Conservation (phyloP, 2,113 vertebrate genomes). For the Charina bottae region DNA sequence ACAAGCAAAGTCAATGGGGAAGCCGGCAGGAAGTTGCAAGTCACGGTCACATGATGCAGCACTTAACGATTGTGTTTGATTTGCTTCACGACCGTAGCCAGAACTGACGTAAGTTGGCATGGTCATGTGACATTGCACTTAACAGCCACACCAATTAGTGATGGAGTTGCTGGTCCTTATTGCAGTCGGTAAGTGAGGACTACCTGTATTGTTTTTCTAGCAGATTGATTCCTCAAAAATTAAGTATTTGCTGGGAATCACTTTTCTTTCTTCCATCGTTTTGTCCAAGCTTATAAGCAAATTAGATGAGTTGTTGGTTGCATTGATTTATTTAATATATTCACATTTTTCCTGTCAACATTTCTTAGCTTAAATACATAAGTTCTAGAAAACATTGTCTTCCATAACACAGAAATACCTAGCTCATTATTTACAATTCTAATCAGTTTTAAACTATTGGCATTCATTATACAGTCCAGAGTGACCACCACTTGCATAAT, state of each 20-base stretch:
- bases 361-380: conserved; percentile 42
- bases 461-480: conserved; percentile 71
- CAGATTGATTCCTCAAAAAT: conserved; percentile 13
- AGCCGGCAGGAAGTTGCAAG: background rate
- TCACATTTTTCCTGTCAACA: conserved; percentile 36
- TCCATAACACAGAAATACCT: conserved; percentile 62
- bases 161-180: background rate
- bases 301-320: background rate
- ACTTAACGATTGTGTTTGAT: background rate
- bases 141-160: background rate
- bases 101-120: background rate
- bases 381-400: conserved; percentile 42
- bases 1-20: background rate
- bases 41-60: background rate
- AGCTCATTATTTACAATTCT: conserved; percentile 70
- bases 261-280: background rate
- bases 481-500: conserved; percentile 69
- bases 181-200: background rate
- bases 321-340: conserved; percentile 5
- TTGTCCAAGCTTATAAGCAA: background rate
- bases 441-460: conserved; percentile 69
- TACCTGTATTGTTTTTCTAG: conserved; percentile 1
- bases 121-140: background rate
- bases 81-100: background rate
- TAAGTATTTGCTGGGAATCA: background rate